Evolutionary conservation across 1,140 invertebrate species (phyloP), one percentile per base, ranked within the genome.

Genomic region (Drosophila serrata): DNA sequence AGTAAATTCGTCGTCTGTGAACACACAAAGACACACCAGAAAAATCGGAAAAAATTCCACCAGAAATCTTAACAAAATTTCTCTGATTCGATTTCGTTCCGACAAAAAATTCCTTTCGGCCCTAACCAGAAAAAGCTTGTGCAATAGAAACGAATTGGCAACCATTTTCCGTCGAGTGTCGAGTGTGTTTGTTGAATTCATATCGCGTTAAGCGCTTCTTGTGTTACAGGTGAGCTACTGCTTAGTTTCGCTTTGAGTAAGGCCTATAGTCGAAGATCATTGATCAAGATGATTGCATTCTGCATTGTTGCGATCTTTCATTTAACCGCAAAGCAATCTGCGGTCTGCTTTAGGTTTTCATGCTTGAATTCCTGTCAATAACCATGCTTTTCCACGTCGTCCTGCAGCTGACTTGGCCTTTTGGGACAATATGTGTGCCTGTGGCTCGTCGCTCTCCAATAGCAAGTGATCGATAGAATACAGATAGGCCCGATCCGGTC

Each of bases 31-130:
- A 11, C 62, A 79, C 48, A 60, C 62, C 51, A 57, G 51, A 64
- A 51, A 79, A 75, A 33, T 60, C 73, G 59, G 80, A 64, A 75
- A 82, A 81, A 82, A 40, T 56, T 57, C 37, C 17, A 29, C 22
- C 49, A 42, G 59, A 74, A 74, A 72, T 59, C 22, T 58, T 15
- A 3, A 57, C 65, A 33, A 73, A 73, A 72, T 72, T 70, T 29
- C 8, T 13, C 19, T n/a, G 37, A 59, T 63, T 63, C 35, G 35
- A 12, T 60, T 29, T 60, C 35, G 27, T 31, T 35, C 35, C 27
- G 15, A 43, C 9, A 17, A 31, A 53, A 67, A 37, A 53, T 51
- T 68, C 6, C 2, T 15, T 69, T 67, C 24, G 62, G 62, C 62
- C n/a, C 3, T 13, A 43, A 48, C 13, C 13, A 53, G 22, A 24